Base-by-base conservation (phyloP, 2,797 vertebrate species). In the Poeciliopsis turneri region DNA sequence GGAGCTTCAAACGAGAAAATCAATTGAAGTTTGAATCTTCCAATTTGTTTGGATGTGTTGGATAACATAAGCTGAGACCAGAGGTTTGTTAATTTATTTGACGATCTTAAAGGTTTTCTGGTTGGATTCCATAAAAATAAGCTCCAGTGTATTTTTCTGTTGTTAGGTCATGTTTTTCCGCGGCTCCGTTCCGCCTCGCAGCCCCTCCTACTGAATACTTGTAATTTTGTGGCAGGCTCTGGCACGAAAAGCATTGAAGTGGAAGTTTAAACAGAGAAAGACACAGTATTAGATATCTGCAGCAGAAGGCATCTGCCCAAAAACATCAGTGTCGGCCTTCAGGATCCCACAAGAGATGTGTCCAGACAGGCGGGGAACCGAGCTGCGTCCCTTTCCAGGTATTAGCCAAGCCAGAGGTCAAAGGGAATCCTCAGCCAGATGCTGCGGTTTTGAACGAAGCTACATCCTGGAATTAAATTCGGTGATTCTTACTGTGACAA, bases 381-480 rank as follows among this genome's bases (percentile, higher is more conserved):
- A 88, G 87, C 81, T 75, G 82, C 75, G 82, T 85, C 82, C 84
- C 74, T 70, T 88, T 88, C 83, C 88, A 91, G 88, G 87, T 92
- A 90, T 89, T 88, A 90, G 89, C 85, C 85, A 69, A 72, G 87
- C 77, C 88, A 57, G 51, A 77, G 81, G 85, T 88, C 84, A 80
- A 46, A 75, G 89, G 91, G 86, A 88, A 86, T 84, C 84, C 85
- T 92, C 83, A 71, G 89, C 89, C 90, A 90, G 89, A 87, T 71
- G 84, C 87, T 88, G 89, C 75, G 91, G 92, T 84, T 92, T 92
- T 89, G 86, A 84, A 88, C 25, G 28, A n/a, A 87, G 45, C 82
- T 91, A 88, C 66, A 73, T 88, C 88, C 90, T 87, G 89, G 87
- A 90, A 82, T 64, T 83, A 66, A 81, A 87, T 39, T 73, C 74